These are phyloP conservation scores for Lordiphosa mommai DNA, from an alignment of 1,140 invertebrate genomes.

Conservation along the genomic window DNA sequence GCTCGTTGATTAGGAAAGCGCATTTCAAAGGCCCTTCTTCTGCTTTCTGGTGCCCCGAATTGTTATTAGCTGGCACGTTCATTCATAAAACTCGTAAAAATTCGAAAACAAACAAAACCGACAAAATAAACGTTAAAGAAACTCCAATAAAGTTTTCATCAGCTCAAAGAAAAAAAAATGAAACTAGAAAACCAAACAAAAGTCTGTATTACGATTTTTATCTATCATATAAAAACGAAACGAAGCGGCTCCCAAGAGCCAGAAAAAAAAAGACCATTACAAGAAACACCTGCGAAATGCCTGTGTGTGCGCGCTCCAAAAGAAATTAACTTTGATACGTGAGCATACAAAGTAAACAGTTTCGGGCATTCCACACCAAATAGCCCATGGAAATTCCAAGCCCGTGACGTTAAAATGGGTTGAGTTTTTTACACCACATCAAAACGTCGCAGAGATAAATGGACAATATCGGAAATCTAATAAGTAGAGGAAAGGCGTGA, in stretches of 20 bases:
- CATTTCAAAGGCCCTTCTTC: conserved; percentile 5
- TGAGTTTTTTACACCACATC: no score
- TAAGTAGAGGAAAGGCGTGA: no score
- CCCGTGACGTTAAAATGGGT: no score
- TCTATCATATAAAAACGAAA: conserved; percentile 6
- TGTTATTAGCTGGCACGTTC: conserved; percentile 44
- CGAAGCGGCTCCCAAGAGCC: conserved; percentile 11
- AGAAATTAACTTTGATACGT: conserved; percentile 63
- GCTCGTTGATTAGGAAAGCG: no score
- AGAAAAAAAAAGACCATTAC: conserved; percentile 37
- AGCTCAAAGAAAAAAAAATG: conserved; percentile 34
- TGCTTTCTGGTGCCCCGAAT: background rate
- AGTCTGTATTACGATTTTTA: background rate
- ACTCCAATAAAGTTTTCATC: conserved; percentile 61
- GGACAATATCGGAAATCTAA: no score
- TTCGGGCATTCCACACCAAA: conserved; percentile 28
- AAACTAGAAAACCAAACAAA: conserved; percentile 6
- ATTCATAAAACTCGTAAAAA: conserved; percentile 59
- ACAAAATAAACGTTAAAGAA: conserved; percentile 13
- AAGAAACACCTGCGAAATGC: conserved; percentile 60
- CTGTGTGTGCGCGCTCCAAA: conserved; percentile 37
- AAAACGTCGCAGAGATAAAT: no score
- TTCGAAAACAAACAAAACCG: conserved; percentile 44
- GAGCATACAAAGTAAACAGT: conserved; percentile 25
- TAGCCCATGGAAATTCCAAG: no score